A percentile compares a stretch with the other conserved stretches of the same genome.
Conservation (phyloP, 2,797 vertebrate species). For the Halcyon chelicuti region DNA sequence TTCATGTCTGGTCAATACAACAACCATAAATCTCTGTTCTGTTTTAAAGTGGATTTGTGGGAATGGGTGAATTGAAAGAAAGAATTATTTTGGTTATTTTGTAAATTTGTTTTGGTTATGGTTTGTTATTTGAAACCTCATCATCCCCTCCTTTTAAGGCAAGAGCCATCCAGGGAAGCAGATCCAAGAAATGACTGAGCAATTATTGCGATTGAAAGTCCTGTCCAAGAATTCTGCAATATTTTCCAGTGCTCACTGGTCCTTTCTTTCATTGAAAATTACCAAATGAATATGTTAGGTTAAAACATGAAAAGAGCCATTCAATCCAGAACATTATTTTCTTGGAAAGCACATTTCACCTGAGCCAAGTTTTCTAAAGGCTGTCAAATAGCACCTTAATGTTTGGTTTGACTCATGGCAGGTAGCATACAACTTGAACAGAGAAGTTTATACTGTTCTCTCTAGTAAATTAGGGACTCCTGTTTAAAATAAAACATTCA, state of each 20-base stretch:
- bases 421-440: background rate
- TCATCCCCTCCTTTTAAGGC: background rate
- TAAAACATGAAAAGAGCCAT: background rate
- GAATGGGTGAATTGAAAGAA: background rate
- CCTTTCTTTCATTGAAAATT: background rate
- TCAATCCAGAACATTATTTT: background rate
- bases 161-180: background rate
- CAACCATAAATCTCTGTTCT: background rate
- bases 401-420: background rate
- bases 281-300: background rate
- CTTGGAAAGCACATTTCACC: background rate
- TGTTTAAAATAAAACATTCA: no score
- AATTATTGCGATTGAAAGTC: constrained; percentile 4
- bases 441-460: background rate
- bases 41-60: background rate
- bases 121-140: background rate
- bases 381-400: background rate
- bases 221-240: background rate
- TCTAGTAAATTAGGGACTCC: background rate
- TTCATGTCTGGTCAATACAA: background rate
- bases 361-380: background rate
- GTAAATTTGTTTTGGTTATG: background rate
- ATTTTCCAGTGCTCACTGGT: background rate
- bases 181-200: background rate
- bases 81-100: background rate